phyloP scores from a whole-genome alignment of 2,888 invertebrate genomes.

The Zhuqinia jingwanae region DNA sequence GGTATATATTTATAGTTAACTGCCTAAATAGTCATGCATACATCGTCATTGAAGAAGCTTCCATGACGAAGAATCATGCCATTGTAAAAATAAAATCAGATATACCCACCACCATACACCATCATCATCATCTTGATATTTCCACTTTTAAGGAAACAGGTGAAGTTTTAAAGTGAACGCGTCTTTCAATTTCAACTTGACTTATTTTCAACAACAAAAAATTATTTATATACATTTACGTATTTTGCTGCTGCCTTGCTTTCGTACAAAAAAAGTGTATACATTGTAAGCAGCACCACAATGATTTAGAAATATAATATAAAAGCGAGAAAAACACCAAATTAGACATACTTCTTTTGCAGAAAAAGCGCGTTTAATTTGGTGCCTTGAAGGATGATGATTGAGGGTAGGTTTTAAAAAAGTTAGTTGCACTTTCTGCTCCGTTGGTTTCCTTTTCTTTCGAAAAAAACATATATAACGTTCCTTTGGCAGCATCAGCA shows the following conservation, averaged over 20 bases:
- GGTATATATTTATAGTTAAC: not conserved
- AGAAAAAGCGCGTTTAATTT: slow-evolving; percentile 75
- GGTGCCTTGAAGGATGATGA: slow-evolving; percentile 56
- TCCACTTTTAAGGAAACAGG: slow-evolving; percentile 67
- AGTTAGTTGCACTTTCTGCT: slow-evolving; percentile 78
- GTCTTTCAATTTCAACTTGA: slow-evolving; percentile 66
- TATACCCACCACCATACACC: slow-evolving; percentile 43
- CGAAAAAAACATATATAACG: not conserved
- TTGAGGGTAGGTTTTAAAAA: slow-evolving; percentile 65
- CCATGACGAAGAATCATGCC: slow-evolving; percentile 54
- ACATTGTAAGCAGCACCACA: not conserved
- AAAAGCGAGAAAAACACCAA: slow-evolving; percentile 66
- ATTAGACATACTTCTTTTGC: slow-evolving; percentile 75
- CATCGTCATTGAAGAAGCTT: slow-evolving; percentile 12
- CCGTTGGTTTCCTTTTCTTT: slow-evolving; percentile 69
- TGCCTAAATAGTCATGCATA: not conserved
- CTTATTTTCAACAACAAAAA: slow-evolving; percentile 67
- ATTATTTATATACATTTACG: not conserved
- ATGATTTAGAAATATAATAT: slow-evolving; percentile 43
- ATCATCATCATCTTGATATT: slow-evolving; percentile 38
- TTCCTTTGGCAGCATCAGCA: slow-evolving; percentile 45
- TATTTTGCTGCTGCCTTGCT: not conserved
- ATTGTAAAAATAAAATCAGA: slow-evolving; percentile 37
- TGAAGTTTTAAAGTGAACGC: slow-evolving; percentile 56
- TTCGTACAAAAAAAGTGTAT: not conserved